phyloP scores from a whole-genome alignment of 1,140 invertebrate genomes.

The Conus betulinus region DNA sequence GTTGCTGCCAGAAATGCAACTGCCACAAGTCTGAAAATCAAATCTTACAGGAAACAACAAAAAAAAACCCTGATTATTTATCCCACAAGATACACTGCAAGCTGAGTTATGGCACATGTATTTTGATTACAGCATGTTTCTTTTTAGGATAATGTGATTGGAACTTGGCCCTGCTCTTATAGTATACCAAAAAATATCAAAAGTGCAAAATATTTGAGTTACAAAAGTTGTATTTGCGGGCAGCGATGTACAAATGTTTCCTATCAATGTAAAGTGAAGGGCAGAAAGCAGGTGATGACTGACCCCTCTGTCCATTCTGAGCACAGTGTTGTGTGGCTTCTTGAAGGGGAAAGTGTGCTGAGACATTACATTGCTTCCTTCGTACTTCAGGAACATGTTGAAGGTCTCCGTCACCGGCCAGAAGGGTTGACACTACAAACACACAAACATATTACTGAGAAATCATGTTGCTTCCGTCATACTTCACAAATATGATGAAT shows the following conservation, averaged over 20 bases:
- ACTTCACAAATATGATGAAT: conserved; percentile 88
- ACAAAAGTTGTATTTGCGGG: too few relatives aligned
- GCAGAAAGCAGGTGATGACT: conserved; percentile 59
- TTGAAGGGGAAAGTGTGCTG: conserved; percentile 87
- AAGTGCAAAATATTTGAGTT: too few relatives aligned
- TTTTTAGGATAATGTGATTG: too few relatives aligned
- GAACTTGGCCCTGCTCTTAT: too few relatives aligned
- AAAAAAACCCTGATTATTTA: too few relatives aligned
- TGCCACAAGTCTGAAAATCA: too few relatives aligned
- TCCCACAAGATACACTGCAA: too few relatives aligned
- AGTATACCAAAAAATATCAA: too few relatives aligned
- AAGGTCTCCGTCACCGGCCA: conserved; percentile 89
- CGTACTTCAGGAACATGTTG: conserved; percentile 87
- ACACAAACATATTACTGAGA: conserved; percentile 72
- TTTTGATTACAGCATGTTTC: too few relatives aligned
- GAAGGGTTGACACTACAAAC: conserved; percentile 81
- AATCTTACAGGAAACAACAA: too few relatives aligned
- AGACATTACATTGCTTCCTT: conserved; percentile 85
- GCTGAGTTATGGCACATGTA: too few relatives aligned
- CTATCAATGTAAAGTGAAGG: neutral
- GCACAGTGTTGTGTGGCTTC: conserved; percentile 82
- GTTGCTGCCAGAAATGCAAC: too few relatives aligned
- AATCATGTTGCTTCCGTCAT: conserved; percentile 84
- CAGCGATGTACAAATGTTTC: neutral
- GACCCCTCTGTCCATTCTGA: conserved; percentile 90